Evolutionary conservation across 2,113 vertebrate genomes (phyloP), one percentile per base, ranked within the genome.

Genomic region (Podarcis muralis): DNA sequence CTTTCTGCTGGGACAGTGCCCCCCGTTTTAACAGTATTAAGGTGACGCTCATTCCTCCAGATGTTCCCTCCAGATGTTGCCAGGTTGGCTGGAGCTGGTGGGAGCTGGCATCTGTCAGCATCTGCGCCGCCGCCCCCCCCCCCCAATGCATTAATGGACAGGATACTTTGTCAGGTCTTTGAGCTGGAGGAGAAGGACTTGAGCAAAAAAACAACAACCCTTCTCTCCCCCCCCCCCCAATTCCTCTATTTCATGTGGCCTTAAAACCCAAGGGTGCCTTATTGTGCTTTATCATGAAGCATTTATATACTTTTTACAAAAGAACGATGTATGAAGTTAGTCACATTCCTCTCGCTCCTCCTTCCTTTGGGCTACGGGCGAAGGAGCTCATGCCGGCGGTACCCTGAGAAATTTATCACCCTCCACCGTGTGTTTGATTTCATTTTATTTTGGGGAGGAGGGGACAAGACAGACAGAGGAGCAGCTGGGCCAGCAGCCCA

Each of bases 251-350:
- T 43, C 27, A 5, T 4, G 23, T 59, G 25, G 86, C 77, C 86
- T 87, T 87, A 40, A 72, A 27, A 15, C 9, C 62, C 43, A 20
- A 25, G 20, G 71, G 86, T 87, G 86, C 86, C 86, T 82, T 87
- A 27, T 82, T 43, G 35, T 75, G 83, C 32, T 59, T 75, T 23
- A 32, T 13, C 22, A 15, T 22, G 62, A 74, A 43, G 59, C 75
- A 32, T 72, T 57, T 53, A 53, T 53, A 53, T 53, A 20, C 40
- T 12, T 74, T 74, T 74, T 74, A 74, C 43, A 74, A 37, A 32
- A 20, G 1, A 25, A n/a, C 4, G 27, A 3, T 53, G 20, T 16
- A 40, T 79, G 72, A 27, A 13, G 6, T 23, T 40, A n/a, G 8
- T n/a, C 40, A 16, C n/a, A 18, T 84, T 40, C 30, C 0, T 15